These are phyloP conservation scores for Apistogramma diplotaenia DNA, from an alignment of 2,113 vertebrate species.

Conservation along the genomic window DNA sequence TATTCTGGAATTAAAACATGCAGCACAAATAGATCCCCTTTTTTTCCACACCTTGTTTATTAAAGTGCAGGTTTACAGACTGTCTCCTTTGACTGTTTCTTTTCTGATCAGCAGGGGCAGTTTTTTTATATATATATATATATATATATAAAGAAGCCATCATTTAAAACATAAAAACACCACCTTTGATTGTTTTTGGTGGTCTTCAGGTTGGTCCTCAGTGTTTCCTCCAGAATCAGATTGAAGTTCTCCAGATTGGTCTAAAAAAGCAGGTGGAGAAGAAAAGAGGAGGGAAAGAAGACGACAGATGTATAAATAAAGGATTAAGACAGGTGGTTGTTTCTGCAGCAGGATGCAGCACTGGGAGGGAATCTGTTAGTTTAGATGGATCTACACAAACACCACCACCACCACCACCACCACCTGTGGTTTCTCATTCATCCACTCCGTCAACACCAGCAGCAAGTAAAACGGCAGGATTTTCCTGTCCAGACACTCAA, in stretches of 20 bases:
- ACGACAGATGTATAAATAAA: neutral
- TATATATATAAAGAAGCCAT: rapidly evolving
- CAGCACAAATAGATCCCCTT: no score
- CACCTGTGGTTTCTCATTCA: neutral
- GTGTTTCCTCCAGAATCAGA: neutral
- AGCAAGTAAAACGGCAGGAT: rapidly evolving
- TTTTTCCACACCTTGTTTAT: no score
- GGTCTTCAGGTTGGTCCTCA: rapidly evolving
- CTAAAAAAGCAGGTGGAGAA: rapidly evolving
- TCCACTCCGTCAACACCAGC: neutral
- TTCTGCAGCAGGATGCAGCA: neutral
- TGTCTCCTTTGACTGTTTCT: no score
- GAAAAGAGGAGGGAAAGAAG: neutral
- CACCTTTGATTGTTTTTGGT: neutral
- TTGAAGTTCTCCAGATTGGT: neutral
- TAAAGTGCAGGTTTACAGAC: no score
- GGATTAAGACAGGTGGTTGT: neutral
- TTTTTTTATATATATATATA: no score
- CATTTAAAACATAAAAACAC: rapidly evolving
- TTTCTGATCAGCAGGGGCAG: neutral
- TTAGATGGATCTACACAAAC: neutral
- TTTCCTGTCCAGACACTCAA: neutral
- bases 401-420: no score
- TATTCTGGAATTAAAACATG: neutral
- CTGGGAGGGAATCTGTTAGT: neutral